phyloP scores from a whole-genome alignment of 2,113 vertebrate species.

The Oceanites oceanicus region DNA sequence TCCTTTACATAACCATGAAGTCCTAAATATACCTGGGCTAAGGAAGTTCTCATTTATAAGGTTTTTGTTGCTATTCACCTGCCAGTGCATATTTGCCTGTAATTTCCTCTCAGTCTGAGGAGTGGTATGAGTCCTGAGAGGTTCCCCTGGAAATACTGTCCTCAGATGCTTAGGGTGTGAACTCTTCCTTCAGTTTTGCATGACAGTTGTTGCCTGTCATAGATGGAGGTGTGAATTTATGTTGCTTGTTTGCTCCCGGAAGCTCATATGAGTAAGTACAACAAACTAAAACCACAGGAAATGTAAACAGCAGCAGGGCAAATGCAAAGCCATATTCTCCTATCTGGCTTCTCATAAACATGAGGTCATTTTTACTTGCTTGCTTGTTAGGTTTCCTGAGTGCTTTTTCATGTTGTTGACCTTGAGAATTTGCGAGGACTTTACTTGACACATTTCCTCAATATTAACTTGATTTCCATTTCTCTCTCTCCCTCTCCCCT shows the following conservation, averaged over 20 bases:
- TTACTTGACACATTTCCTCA: not conserved
- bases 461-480: not conserved
- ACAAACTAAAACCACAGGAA: not conserved
- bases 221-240: not conserved
- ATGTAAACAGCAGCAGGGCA: not conserved
- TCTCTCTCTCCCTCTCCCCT: not conserved
- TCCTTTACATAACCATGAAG: not conserved
- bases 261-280: not conserved
- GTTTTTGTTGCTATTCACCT: not conserved
- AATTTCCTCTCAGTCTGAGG: not conserved
- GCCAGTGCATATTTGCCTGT: not conserved
- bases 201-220: not conserved
- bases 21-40: not conserved
- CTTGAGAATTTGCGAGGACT: not conserved
- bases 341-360: not conserved
- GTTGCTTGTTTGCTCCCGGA: not conserved
- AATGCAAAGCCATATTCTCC: not conserved
- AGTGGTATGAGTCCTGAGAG: not conserved
- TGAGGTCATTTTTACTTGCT: not conserved
- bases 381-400: not conserved
- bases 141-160: not conserved
- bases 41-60: not conserved
- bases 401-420: not conserved
- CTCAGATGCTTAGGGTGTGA: not conserved
- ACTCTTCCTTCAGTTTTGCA: not conserved